Conservation (phyloP, 2,797 vertebrate species). For the Harpagifer antarcticus region DNA sequence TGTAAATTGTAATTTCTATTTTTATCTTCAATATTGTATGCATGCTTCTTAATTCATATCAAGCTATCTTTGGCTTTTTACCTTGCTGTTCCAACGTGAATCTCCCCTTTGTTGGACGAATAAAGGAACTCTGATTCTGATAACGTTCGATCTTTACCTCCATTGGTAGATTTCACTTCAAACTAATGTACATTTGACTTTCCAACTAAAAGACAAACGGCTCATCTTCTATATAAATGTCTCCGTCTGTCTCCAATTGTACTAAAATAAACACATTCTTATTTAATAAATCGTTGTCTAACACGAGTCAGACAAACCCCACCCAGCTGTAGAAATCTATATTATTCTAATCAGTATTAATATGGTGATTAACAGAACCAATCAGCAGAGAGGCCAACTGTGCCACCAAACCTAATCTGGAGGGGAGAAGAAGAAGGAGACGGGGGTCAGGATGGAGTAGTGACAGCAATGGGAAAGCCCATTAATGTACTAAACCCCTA, state of each 20-base stretch:
- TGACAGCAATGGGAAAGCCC: slow-evolving; percentile 68
- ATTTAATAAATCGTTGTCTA: slow-evolving; percentile 40
- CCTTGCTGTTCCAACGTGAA: no score
- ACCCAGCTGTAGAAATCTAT: slow-evolving; percentile 45
- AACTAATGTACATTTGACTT: slow-evolving; percentile 54
- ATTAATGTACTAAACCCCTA: slow-evolving; percentile 80
- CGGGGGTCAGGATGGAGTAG: no score
- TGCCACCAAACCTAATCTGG: slow-evolving; percentile 67
- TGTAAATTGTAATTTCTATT: no score
- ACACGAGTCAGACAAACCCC: slow-evolving; percentile 38
- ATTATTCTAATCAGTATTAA: slow-evolving; percentile 69
- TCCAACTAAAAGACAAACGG: slow-evolving; percentile 65
- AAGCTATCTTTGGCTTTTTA: no score
- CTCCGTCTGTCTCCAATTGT: slow-evolving; percentile 46
- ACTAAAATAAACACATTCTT: slow-evolving; percentile 12
- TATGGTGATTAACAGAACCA: slow-evolving; percentile 69
- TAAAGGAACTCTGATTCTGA: neutral
- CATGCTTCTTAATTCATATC: no score
- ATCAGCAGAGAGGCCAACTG: slow-evolving; percentile 56
- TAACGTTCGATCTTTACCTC: slow-evolving; percentile 34
- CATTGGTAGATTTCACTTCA: slow-evolving; percentile 46
- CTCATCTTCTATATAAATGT: slow-evolving; percentile 39
- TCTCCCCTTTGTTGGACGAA: no score
- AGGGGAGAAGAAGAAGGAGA: slow-evolving; percentile 43
- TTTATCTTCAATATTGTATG: no score